Evolutionary conservation across 2,888 invertebrate species (phyloP).

Genomic region (Stenoptilia bipunctidactyla): DNA sequence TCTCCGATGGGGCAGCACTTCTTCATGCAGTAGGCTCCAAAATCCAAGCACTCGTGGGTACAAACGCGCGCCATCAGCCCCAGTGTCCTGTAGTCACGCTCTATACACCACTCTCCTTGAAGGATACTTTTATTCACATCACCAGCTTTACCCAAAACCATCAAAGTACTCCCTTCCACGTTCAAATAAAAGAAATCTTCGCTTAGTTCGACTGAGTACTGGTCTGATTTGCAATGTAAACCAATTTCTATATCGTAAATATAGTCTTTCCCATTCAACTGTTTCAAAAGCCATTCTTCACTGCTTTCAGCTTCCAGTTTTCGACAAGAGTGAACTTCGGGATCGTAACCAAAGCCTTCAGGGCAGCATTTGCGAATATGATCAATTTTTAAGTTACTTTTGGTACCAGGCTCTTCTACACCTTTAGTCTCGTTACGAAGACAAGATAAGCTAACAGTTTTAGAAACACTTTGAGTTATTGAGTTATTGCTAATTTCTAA

Average conservation of each 20-base stretch:
- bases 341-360: constrained; percentile 41
- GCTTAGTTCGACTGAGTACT: constrained; percentile 41
- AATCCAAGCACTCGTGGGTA: constrained; percentile 32
- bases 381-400: constrained; percentile 25
- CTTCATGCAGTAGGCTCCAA: constrained; percentile 49
- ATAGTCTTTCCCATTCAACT: constrained; percentile 22
- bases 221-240: constrained; percentile 38
- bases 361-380: constrained; percentile 54
- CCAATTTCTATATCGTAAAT: constrained; percentile 42
- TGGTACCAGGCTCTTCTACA: constrained; percentile 20
- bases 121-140: constrained; percentile 19
- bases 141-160: constrained; percentile 22
- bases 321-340: constrained; percentile 37
- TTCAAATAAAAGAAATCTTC: constrained; percentile 31
- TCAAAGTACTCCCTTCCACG: constrained; percentile 34
- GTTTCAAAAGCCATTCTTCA: constrained; percentile 29
- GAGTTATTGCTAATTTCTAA: constrained; percentile 36
- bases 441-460: constrained; percentile 40
- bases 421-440: no score
- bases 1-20: constrained; percentile 70
- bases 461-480: constrained; percentile 33
- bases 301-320: constrained; percentile 19
- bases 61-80: constrained; percentile 44
- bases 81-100: constrained; percentile 26
- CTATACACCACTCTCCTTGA: constrained; percentile 55